Percentiles rank a stretch among this genome's conserved stretches.
phyloP scores from a whole-genome alignment of 1,140 invertebrate species.

The Psix sp. region DNA sequence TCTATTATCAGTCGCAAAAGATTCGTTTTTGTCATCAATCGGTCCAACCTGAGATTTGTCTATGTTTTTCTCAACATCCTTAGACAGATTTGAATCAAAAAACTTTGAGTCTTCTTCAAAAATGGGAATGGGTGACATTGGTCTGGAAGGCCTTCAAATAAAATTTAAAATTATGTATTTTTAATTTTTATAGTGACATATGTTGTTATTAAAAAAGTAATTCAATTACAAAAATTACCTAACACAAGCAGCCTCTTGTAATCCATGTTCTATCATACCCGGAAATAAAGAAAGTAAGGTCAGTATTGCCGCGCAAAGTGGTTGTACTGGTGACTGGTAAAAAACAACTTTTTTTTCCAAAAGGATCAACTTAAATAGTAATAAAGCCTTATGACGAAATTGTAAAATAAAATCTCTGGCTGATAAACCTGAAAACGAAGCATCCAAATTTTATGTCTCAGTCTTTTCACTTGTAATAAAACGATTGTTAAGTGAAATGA shows the following conservation, averaged over 20 bases:
- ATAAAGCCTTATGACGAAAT: conserved; percentile 94
- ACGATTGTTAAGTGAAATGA: too few species aligned
- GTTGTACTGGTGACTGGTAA: conserved; percentile 94
- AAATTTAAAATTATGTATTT: conserved; percentile 57
- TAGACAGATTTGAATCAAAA: conserved; percentile 66
- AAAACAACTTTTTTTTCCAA: conserved; percentile 94
- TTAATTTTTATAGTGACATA: conserved; percentile 9
- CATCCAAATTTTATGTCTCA: background rate
- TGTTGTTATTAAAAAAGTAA: background rate
- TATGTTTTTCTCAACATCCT: too few species aligned
- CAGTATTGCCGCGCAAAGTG: conserved; percentile 88
- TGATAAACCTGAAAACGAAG: conserved; percentile 83
- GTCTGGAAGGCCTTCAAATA: conserved; percentile 82
- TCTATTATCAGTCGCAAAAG: conserved; percentile 70
- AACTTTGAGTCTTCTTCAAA: conserved; percentile 77
- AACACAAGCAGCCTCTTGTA: conserved; percentile 88
- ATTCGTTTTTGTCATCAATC: conserved; percentile 39
- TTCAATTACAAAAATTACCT: conserved; percentile 75
- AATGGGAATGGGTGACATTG: conserved; percentile 87
- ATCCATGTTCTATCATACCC: conserved; percentile 90
- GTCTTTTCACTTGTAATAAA: too few species aligned
- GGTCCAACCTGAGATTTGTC: too few species aligned
- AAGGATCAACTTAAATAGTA: conserved; percentile 95
- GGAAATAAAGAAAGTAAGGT: conserved; percentile 94
- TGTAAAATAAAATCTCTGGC: conserved; percentile 87